These are phyloP conservation scores for Muscicapa adusta DNA, from an alignment of 2,113 vertebrate species.

Conservation along the genomic window DNA sequence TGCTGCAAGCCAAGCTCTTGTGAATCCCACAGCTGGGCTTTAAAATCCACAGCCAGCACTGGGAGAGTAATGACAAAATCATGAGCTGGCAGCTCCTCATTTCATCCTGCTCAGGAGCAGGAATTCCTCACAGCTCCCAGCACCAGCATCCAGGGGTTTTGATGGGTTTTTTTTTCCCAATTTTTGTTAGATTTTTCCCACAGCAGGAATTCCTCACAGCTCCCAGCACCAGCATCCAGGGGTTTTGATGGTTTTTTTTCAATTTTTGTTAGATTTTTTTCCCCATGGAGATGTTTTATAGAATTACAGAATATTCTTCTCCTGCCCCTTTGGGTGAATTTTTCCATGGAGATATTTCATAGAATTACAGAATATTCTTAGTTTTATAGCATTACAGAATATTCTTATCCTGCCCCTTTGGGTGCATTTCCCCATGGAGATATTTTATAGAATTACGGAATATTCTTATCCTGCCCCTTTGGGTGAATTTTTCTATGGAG, in stretches of 20 bases:
- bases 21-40: conserved; percentile 51
- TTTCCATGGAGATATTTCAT: not conserved
- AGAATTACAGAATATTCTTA: not conserved
- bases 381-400: not conserved
- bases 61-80: conserved; percentile 47
- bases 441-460: not conserved
- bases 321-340: too few relatives aligned
- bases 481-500: not conserved
- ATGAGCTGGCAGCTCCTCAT: conserved; percentile 23
- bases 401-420: not conserved
- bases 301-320: too few relatives aligned
- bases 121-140: not conserved
- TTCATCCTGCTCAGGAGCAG: not conserved
- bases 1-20: conserved; percentile 3
- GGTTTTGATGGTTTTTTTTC: too few relatives aligned
- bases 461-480: not conserved
- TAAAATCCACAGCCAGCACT: not conserved
- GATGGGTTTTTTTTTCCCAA: too few relatives aligned
- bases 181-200: not conserved
- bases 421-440: not conserved
- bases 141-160: not conserved
- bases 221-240: not conserved
- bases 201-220: not conserved
- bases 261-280: not conserved
- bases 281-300: not conserved